Conservation (phyloP, 2,888 invertebrate genomes). For the Polylopha cassiicola region DNA sequence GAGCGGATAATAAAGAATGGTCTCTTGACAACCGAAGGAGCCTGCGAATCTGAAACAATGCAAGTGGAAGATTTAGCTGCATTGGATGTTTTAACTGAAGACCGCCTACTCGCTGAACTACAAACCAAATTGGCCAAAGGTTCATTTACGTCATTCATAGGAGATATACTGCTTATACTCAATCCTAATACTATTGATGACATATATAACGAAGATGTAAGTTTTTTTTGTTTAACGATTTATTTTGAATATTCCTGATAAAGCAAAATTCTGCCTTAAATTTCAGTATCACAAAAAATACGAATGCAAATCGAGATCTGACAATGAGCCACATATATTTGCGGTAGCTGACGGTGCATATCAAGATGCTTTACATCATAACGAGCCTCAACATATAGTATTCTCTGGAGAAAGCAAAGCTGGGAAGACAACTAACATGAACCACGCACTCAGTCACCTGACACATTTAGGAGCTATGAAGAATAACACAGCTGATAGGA, state of each 20-base stretch:
- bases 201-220: slow-evolving; percentile 84
- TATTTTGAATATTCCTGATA: too few species aligned
- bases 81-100: slow-evolving; percentile 84
- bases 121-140: slow-evolving; percentile 82
- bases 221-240: too few species aligned
- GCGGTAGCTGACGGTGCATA: slow-evolving; percentile 93
- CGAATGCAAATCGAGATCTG: slow-evolving; percentile 89
- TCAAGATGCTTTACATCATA: slow-evolving; percentile 93
- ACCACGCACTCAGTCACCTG: slow-evolving; percentile 87
- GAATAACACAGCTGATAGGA: slow-evolving; percentile 79
- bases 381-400: slow-evolving; percentile 89
- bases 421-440: slow-evolving; percentile 92
- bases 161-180: slow-evolving; percentile 86
- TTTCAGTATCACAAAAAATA: slow-evolving; percentile 88
- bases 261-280: slow-evolving; percentile 17
- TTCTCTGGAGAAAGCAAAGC: slow-evolving; percentile 94
- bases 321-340: slow-evolving; percentile 93
- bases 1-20: slow-evolving; percentile 73
- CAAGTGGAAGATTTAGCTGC: slow-evolving; percentile 90
- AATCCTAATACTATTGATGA: slow-evolving; percentile 87
- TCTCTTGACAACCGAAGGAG: slow-evolving; percentile 66
- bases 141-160: slow-evolving; percentile 85
- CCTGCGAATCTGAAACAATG: slow-evolving; percentile 82
- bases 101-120: slow-evolving; percentile 81
- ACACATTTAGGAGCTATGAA: slow-evolving; percentile 87